Percentiles rank a stretch among this genome's conserved stretches.
phyloP scores from a whole-genome alignment of 2,113 vertebrate species.

The Nematolebias whitei region DNA sequence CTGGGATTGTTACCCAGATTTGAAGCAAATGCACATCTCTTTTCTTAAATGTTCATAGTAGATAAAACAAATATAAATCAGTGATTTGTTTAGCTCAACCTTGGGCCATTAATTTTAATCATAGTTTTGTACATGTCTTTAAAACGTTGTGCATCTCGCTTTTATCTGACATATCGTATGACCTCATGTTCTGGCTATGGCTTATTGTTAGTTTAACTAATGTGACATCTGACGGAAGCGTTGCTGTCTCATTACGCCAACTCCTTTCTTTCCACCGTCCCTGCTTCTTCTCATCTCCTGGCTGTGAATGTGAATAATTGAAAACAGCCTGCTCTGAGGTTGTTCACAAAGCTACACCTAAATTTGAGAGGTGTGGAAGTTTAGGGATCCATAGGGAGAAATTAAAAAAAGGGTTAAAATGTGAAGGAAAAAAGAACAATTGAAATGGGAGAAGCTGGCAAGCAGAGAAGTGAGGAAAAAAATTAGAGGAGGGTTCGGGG shows the following conservation, averaged over 20 bases:
- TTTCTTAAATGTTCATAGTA: background rate
- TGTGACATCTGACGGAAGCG: constrained; percentile 18
- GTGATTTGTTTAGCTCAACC: background rate
- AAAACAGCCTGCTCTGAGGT: constrained; percentile 83
- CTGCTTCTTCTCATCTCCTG: constrained; percentile 21
- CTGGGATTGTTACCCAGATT: background rate
- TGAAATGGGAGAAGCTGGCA: constrained; percentile 38
- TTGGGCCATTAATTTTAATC: background rate
- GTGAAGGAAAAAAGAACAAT: constrained; percentile 30
- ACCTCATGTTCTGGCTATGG: constrained; percentile 1
- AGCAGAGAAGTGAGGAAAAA: constrained; percentile 6
- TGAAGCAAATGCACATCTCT: background rate
- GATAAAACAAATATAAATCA: background rate
- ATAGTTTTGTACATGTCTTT: constrained; percentile 5
- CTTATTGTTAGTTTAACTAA: constrained; percentile 9
- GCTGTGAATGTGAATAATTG: constrained; percentile 75
- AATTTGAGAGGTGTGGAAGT: constrained; percentile 51
- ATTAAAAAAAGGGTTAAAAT: constrained; percentile 27
- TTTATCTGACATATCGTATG: constrained; percentile 16
- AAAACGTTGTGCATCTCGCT: constrained; percentile 12
- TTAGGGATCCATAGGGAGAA: constrained; percentile 34
- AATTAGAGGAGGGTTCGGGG: constrained; percentile 13
- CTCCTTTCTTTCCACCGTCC: constrained; percentile 24
- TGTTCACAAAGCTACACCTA: constrained; percentile 77
- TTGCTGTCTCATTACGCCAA: constrained; percentile 10